Conservation (phyloP, 1,140 invertebrate genomes). For the Aphis craccivora region DNA sequence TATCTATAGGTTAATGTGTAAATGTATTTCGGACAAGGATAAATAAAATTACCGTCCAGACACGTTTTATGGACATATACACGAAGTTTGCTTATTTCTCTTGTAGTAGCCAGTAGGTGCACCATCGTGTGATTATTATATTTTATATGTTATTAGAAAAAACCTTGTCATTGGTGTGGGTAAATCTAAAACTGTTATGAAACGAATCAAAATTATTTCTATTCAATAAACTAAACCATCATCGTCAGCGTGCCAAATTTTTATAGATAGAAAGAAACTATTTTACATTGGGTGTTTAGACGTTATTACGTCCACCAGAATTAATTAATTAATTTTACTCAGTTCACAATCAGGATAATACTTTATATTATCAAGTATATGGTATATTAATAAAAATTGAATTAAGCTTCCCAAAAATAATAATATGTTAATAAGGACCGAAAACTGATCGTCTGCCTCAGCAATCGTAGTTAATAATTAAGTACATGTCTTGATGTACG, state of each 20-base stretch:
- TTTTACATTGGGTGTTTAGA: neutral
- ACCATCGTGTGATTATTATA: neutral
- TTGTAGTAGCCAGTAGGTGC: neutral
- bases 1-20: neutral
- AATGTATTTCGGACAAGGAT: conserved; percentile 45
- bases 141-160: neutral
- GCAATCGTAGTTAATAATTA: neutral
- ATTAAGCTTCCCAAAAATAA: neutral
- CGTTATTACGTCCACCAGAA: neutral
- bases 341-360: neutral
- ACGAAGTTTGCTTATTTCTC: neutral
- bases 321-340: neutral
- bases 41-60: neutral
- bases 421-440: neutral
- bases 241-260: neutral
- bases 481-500: neutral
- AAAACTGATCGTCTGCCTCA: neutral
- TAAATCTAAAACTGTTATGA: neutral
- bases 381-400: neutral
- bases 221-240: neutral
- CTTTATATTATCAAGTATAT: neutral
- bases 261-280: neutral
- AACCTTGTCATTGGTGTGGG: neutral
- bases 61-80: neutral
- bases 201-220: neutral